A percentile compares a stretch with the other conserved stretches of the same genome.
Conservation (phyloP, 2,113 vertebrate genomes). For the Spilogale gracilis region DNA sequence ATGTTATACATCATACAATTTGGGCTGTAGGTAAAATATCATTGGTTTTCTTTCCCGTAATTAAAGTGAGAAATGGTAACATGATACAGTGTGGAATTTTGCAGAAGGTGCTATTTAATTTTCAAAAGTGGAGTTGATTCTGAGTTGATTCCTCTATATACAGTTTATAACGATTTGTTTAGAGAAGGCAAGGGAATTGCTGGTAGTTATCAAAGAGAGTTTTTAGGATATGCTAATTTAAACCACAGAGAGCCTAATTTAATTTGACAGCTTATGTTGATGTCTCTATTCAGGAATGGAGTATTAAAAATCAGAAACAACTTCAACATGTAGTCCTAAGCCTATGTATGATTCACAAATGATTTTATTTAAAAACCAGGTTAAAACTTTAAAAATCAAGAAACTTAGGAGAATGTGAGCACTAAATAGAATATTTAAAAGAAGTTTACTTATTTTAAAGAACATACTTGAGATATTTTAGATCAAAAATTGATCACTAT, state of each 20-base stretch:
- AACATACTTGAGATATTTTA: background rate
- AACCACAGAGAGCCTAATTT: background rate
- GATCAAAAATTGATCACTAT: background rate
- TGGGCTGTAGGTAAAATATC: background rate
- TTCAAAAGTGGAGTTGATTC: background rate
- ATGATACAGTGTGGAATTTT: background rate
- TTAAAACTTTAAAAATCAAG: background rate
- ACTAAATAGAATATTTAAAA: background rate
- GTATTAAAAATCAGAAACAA: slow-evolving; percentile 22
- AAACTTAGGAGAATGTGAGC: background rate
- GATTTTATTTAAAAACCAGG: slow-evolving; percentile 48
- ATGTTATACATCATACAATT: background rate
- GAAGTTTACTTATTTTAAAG: background rate
- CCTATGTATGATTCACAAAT: background rate
- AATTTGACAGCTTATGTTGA: background rate
- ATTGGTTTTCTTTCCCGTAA: background rate
- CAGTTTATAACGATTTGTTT: background rate
- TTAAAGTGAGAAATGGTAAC: background rate
- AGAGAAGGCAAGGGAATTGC: background rate
- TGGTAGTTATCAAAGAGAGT: background rate
- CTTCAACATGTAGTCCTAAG: background rate
- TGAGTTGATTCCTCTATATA: background rate
- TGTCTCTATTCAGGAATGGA: background rate
- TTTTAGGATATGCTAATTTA: slow-evolving; percentile 1
- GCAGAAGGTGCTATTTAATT: background rate